These are phyloP conservation scores for Tor tambroides DNA, from an alignment of 2,113 vertebrate genomes.

Conservation along the genomic window DNA sequence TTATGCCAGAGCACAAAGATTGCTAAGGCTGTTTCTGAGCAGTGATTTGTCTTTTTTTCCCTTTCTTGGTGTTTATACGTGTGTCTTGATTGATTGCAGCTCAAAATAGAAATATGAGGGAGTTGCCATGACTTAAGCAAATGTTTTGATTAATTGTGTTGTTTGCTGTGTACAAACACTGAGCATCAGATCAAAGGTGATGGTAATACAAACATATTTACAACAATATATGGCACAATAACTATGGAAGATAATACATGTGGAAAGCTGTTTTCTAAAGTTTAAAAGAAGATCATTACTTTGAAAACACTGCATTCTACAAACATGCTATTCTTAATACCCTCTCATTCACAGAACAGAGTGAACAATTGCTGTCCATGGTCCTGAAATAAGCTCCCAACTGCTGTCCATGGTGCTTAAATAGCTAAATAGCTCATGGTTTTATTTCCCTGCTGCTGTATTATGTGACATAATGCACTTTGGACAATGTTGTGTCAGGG, in stretches of 20 bases:
- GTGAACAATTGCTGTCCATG: neutral
- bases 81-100: conserved; percentile 2
- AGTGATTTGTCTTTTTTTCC: neutral
- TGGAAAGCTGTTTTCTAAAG: neutral
- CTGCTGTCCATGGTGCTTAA: conserved; percentile 11
- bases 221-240: neutral
- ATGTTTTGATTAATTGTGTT: conserved; percentile 11
- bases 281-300: neutral
- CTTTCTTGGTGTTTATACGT: neutral
- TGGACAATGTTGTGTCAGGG: neutral
- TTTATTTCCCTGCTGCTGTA: neutral
- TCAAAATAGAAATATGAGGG: conserved; percentile 17
- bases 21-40: neutral
- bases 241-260: neutral
- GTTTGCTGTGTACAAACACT: neutral
- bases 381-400: neutral
- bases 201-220: too few relatives aligned
- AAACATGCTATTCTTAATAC: neutral
- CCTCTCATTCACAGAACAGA: neutral
- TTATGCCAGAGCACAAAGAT: neutral
- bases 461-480: conserved; percentile 4
- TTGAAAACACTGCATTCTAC: neutral
- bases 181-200: neutral
- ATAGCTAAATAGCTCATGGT: neutral
- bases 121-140: neutral